phyloP scores from a whole-genome alignment of 2,113 vertebrate genomes.

The Pungitius pungitius region DNA sequence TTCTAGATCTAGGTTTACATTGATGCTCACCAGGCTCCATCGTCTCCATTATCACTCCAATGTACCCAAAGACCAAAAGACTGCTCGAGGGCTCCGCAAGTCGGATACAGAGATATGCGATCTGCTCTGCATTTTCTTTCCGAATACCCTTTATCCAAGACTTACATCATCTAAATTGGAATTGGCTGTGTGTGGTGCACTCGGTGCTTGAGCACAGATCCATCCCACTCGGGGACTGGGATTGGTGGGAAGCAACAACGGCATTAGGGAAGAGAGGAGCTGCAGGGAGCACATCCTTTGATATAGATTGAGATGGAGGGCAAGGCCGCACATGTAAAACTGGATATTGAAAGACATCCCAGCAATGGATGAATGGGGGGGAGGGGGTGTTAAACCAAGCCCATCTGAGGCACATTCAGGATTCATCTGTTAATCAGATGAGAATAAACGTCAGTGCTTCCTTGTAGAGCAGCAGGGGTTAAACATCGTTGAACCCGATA shows the following conservation, averaged over 20 bases:
- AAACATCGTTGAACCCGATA: conserved; percentile 26
- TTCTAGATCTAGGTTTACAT: conserved; percentile 38
- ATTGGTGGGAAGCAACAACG: conserved; percentile 53
- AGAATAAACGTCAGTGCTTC: conserved; percentile 25
- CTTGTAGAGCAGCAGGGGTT: conserved; percentile 21
- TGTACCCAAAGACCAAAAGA: conserved; percentile 22
- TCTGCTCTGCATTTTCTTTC: conserved; percentile 38
- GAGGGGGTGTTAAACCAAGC: conserved; percentile 45
- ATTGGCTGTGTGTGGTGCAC: conserved; percentile 60
- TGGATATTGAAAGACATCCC: conserved; percentile 70
- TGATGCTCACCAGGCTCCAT: conserved; percentile 29
- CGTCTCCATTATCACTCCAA: conserved; percentile 12
- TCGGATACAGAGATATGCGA: conserved; percentile 50
- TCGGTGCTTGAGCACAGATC: conserved; percentile 52
- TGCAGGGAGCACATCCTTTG: conserved; percentile 63
- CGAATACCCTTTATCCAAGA: conserved; percentile 56
- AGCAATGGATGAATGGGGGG: conserved; percentile 56
- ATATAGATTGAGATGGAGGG: conserved; percentile 63
- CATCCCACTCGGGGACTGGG: conserved; percentile 43
- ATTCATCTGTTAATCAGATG: conserved; percentile 48
- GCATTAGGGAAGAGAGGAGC: conserved; percentile 51
- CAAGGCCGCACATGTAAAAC: conserved; percentile 65
- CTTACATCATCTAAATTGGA: conserved; percentile 71
- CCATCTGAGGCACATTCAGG: conserved; percentile 28
- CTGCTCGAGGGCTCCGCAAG: conserved; percentile 31